Percentiles rank a stretch among this genome's conserved stretches.
These are phyloP conservation scores for Cynopterus sphinx DNA, from an alignment of 2,797 vertebrate species.

Conservation along the genomic window DNA sequence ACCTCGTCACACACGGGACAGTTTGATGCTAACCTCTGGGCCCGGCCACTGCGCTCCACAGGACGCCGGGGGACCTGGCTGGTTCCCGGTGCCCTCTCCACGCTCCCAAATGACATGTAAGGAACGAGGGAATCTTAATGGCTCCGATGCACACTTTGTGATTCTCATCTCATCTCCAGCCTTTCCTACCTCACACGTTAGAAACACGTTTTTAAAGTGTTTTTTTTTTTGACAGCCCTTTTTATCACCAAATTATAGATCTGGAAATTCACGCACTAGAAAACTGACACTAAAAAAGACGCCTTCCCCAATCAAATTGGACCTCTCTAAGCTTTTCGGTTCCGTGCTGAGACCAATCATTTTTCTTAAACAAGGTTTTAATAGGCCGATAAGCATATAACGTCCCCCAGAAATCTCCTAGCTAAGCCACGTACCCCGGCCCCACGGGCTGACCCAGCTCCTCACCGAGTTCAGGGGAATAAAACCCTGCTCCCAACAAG, in stretches of 20 bases:
- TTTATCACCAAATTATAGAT: neutral
- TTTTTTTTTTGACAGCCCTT: neutral
- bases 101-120: fast-evolving
- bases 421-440: too few relatives aligned
- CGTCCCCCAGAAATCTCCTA: neutral
- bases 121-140: neutral
- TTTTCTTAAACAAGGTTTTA: neutral
- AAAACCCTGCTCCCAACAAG: neutral
- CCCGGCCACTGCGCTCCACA: too few relatives aligned
- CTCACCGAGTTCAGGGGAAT: neutral
- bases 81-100: neutral
- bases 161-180: neutral
- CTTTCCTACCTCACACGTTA: neutral
- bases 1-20: too few relatives aligned
- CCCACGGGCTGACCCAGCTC: too few relatives aligned
- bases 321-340: neutral
- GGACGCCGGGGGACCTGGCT: too few relatives aligned
- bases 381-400: neutral
- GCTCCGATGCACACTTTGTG: neutral
- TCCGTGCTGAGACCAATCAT: neutral
- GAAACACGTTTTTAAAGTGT: neutral
- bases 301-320: neutral
- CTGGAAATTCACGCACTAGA: neutral
- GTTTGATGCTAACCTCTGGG: too few relatives aligned
- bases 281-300: neutral